Evolutionary conservation across 2,797 vertebrate genomes (phyloP), one percentile per base, ranked within the genome.

Genomic region (Oceanodroma leucorhoa): DNA sequence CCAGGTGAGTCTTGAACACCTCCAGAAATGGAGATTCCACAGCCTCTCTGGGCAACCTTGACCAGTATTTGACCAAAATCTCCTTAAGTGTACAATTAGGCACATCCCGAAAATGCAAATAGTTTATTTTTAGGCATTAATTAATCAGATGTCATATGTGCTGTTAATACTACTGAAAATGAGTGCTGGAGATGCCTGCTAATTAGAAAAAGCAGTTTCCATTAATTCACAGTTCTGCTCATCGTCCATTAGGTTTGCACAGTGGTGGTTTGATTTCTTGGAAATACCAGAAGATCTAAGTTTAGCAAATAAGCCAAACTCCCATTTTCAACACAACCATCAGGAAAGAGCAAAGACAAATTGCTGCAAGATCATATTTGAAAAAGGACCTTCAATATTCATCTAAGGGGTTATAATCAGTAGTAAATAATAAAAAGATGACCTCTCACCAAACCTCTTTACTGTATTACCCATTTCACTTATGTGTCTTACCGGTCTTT

Each of bases 401-500:
- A 41, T 62, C 45, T 34, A 69, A n/a, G 10, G 13, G 58, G n/a
- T 46, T 60, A 46, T 30, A 57, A 50, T n/a, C 18, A 62, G 32
- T 4, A 64, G 48, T 11, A 65, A 71, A 43, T 17, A 87, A 77
- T 22, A 30, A 62, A 22, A 66, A 60, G 73, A 77, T 14, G 58
- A 70, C 14, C 36, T 72, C 67, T 84, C 72, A 78, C 24, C 60
- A 76, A 55, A 36, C 5, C 23, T 82, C n/a, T 83, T 30, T 62
- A 51, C 66, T n/a, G 7, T 14, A 22, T 20, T 53, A 53, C 20
- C 38, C 34, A 21, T 60, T 69, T 55, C 40, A 70, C n/a, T 65
- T 23, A 2, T 2, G 54, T 72, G 83, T 98, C 99, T 99, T 98
- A 99, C 99, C 94, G 99, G 99, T 97, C 99, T 98, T 96, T 99